These are phyloP conservation scores for Catharus fuscescens DNA, from an alignment of 2,113 vertebrate species.

Conservation along the genomic window DNA sequence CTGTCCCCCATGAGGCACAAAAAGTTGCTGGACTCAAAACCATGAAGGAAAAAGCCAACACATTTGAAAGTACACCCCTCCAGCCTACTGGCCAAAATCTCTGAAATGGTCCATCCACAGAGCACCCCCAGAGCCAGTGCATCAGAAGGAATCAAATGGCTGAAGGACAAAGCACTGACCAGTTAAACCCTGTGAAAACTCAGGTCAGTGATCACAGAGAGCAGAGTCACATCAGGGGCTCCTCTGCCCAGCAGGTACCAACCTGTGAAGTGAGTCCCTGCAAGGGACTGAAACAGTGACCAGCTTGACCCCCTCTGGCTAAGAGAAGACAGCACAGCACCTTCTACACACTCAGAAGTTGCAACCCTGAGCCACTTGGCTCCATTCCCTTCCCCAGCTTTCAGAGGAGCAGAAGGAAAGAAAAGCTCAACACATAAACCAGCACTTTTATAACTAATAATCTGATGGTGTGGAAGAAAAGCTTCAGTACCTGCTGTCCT, in stretches of 20 bases:
- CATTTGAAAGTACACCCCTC: neutral
- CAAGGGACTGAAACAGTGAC: neutral
- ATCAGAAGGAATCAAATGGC: neutral
- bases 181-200: neutral
- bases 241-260: neutral
- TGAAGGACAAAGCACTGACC: neutral
- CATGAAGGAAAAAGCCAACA: neutral
- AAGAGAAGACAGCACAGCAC: neutral
- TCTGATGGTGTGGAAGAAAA: neutral
- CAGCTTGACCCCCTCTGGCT: neutral
- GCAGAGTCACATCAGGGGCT: neutral
- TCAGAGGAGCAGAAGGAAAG: neutral
- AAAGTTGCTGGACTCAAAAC: neutral
- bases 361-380: neutral
- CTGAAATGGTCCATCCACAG: neutral
- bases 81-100: neutral
- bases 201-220: neutral
- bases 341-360: neutral
- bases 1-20: neutral
- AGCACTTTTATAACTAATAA: accelerated
- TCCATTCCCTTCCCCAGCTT: neutral
- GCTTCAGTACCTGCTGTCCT: conserved; percentile 50
- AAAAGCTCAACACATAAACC: neutral
- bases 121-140: neutral
- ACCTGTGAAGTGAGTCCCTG: neutral